Base-by-base conservation (phyloP, 2,113 vertebrate species). In the Eupsittula cactorum region DNA sequence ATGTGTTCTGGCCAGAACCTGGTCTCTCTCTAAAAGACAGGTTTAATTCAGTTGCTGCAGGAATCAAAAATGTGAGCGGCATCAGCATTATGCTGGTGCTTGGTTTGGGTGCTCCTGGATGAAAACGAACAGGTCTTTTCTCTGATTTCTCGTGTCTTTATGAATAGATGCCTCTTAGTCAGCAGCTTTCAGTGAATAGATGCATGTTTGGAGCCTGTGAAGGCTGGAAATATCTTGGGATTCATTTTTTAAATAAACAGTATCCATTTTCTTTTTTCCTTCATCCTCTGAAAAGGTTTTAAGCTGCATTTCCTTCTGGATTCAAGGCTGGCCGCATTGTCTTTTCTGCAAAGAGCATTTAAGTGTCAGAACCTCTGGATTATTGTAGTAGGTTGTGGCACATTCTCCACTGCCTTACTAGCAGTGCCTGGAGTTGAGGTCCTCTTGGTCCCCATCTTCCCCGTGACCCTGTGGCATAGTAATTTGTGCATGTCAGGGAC, bases 391-490 rank as follows among this genome's bases (percentile, higher is more conserved):
- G 47, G 29, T 27, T 35, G 37, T 7, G 79, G 39, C 44, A 42
- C 8, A 2, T 73, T 44, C 17, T 65, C 57, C 8, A 2, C 27
- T 69, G 82, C 44, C 10, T 42, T 52, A 23, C 29, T 44, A 21
- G 13, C 9, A 42, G 47, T 16, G 59, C 16, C 4, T 5, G 3
- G 16, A 19, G 41, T 23, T 41, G 53, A 39, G 31, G 41, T 57
- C 28, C 37, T 7, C 10, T 49, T 49, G 31, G 29, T 74, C 20
- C 31, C 44, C 81, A 55, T 18, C 17, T 47, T 91, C 25, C 47
- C 57, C 27, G 42, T 2, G 2, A 11, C 14, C 37, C 50, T 3
- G 1, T 37, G 65, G 41, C 33, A 46, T 2, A 52, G 44, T 0
- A 10, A 33, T 41, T 25, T 71, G 37, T 55, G 19, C 25, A 17